Conservation (phyloP, 2,113 vertebrate species). For the Hippocampus guttulatus region DNA sequence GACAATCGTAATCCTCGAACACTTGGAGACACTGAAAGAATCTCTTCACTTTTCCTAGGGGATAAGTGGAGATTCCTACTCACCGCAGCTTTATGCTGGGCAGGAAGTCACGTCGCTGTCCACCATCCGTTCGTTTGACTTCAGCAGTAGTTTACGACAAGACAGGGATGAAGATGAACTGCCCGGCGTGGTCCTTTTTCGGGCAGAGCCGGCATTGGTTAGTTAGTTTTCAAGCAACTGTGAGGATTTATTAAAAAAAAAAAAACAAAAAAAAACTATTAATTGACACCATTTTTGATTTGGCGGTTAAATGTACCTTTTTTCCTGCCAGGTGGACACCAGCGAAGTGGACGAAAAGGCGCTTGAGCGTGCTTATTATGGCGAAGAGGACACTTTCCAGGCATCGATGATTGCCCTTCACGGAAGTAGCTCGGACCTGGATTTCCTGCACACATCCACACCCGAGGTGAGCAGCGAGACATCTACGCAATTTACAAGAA, state of each 20-base stretch:
- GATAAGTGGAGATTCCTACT: slow-evolving; percentile 71
- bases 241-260: neutral
- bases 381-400: slow-evolving; percentile 78
- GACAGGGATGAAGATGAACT: slow-evolving; percentile 68
- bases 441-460: slow-evolving; percentile 70
- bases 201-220: slow-evolving; percentile 91
- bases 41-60: slow-evolving; percentile 65
- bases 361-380: slow-evolving; percentile 72
- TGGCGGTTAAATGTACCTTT: slow-evolving; percentile 18
- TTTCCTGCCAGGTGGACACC: slow-evolving; percentile 81
- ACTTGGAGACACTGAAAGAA: slow-evolving; percentile 56
- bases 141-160: slow-evolving; percentile 69
- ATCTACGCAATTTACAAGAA: neutral
- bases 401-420: slow-evolving; percentile 79
- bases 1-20: slow-evolving; percentile 48
- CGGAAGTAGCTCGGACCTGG: slow-evolving; percentile 74
- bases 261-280: neutral
- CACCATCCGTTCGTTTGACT: slow-evolving; percentile 83
- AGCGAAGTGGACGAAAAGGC: slow-evolving; percentile 79
- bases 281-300: neutral
- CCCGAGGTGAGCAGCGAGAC: slow-evolving; percentile 74
- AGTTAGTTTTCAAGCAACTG: slow-evolving; percentile 60
- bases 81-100: slow-evolving; percentile 85
- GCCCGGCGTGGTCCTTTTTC: slow-evolving; percentile 82
- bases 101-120: slow-evolving; percentile 84